Evolutionary conservation across 2,797 vertebrate genomes (phyloP).

Genomic region (Phrynocephalus vlangalii): DNA sequence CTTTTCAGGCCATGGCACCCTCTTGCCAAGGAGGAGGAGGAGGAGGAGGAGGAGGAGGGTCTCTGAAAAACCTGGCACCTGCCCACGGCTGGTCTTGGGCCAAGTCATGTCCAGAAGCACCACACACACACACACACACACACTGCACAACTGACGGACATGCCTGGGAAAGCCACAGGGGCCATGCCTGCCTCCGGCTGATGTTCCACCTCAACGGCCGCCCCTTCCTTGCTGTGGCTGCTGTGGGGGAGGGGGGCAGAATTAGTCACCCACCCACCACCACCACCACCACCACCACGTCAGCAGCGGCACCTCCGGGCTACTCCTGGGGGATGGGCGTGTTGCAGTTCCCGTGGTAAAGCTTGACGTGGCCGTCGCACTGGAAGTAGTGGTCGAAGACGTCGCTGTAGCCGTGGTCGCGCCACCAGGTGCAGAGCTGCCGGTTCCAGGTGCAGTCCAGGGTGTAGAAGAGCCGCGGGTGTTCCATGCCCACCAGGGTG

Average conservation of each 20-base stretch:
- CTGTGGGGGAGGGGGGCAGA: too few species aligned
- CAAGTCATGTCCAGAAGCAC: not conserved
- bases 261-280: too few species aligned
- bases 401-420: conserved; percentile 91
- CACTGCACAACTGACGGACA: not conserved
- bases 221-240: too few species aligned
- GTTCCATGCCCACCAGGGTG: conserved; percentile 97
- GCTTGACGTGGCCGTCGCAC: conserved; percentile 86
- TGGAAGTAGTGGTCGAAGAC: conserved; percentile 91
- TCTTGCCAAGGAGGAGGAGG: not conserved
- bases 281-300: too few species aligned
- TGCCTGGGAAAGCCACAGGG: not conserved
- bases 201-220: not conserved
- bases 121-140: too few species aligned
- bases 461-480: conserved; percentile 89
- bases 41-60: too few species aligned
- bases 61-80: not conserved
- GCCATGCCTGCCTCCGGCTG: not conserved
- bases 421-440: conserved; percentile 98
- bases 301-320: not conserved
- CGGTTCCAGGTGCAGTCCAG: conserved; percentile 96
- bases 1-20: not conserved
- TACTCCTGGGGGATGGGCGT: conserved; percentile 89
- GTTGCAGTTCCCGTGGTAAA: conserved; percentile 98
- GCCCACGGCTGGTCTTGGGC: not conserved